Percentiles rank a stretch among this genome's conserved stretches.
phyloP scores from a whole-genome alignment of 2,797 vertebrate genomes.

The Macropus fuliginosus region DNA sequence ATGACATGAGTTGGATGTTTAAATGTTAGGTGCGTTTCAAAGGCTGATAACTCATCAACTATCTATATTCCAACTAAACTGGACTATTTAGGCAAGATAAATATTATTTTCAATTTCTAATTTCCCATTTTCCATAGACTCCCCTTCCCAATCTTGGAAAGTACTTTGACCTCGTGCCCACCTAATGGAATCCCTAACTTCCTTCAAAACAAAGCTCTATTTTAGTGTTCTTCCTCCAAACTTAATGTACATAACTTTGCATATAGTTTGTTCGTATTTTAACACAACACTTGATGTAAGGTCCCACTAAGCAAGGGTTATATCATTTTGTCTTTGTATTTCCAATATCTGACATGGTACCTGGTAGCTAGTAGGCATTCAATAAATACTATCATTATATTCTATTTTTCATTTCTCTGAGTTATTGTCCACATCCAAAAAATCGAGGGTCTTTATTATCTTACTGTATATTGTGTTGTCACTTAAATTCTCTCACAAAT shows the following conservation, averaged over 20 bases:
- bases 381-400: background rate
- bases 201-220: background rate
- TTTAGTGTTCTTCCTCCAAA: background rate
- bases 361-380: background rate
- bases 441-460: background rate
- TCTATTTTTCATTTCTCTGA: background rate
- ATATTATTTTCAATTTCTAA: background rate
- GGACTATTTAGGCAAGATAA: background rate
- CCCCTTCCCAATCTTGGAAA: background rate
- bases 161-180: background rate
- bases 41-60: background rate
- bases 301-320: background rate
- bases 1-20: background rate
- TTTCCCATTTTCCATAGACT: background rate
- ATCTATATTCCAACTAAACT: background rate
- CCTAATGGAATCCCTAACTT: background rate
- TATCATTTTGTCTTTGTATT: background rate
- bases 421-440: background rate
- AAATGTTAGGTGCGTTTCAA: background rate
- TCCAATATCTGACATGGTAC: background rate
- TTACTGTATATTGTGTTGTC: background rate
- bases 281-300: background rate
- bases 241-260: background rate
- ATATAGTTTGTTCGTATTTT: background rate
- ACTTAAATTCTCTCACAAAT: background rate